These are phyloP conservation scores for Trachemys scripta DNA, from an alignment of 2,113 vertebrate genomes.

Conservation along the genomic window DNA sequence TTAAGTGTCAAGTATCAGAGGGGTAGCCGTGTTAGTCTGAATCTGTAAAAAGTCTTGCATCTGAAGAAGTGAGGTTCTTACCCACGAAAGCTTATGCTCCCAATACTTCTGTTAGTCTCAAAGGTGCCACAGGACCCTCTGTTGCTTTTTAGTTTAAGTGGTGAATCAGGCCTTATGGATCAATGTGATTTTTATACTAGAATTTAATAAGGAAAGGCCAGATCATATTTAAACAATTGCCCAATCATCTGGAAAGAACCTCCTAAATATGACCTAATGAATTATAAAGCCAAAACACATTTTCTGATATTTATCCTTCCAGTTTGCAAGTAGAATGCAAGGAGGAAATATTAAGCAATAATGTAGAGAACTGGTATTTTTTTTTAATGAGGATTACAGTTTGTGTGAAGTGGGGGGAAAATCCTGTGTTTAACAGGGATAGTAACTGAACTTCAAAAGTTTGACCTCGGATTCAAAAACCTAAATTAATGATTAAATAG, in stretches of 20 bases:
- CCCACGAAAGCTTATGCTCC: no score
- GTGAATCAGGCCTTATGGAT: not conserved
- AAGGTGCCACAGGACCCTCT: no score
- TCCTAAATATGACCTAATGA: not conserved
- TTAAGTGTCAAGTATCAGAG: not conserved
- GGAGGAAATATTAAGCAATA: not conserved
- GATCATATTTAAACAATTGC: not conserved
- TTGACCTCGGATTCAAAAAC: not conserved
- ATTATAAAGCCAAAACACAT: not conserved
- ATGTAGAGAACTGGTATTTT: not conserved
- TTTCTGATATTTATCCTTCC: not conserved
- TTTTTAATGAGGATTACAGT: not conserved
- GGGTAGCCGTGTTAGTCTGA: no score
- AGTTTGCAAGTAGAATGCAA: not conserved
- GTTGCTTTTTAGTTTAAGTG: not conserved
- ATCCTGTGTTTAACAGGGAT: not conserved
- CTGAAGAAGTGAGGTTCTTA: no score
- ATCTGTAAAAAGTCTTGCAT: no score
- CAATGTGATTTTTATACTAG: not conserved
- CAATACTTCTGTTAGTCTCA: no score
- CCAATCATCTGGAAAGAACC: not conserved
- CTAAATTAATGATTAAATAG: not conserved
- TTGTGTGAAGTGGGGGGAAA: not conserved
- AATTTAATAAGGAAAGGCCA: not conserved
- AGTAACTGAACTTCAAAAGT: not conserved